Conservation (phyloP, 2,113 vertebrate genomes). For the Todiramphus saurophagus region DNA sequence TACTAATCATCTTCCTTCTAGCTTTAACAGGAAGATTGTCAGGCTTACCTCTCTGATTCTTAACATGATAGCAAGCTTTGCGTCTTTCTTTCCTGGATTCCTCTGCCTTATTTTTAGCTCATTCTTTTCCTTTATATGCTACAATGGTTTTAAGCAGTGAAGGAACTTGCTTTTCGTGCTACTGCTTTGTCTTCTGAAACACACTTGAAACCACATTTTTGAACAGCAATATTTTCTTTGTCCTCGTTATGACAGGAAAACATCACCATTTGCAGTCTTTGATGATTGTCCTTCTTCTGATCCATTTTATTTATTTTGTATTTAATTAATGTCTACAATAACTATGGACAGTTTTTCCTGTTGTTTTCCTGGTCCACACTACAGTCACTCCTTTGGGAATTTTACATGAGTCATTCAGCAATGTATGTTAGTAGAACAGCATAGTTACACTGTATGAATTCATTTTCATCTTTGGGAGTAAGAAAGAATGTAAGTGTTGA, state of each 20-base stretch:
- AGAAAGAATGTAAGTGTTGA: not conserved
- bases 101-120: conserved; percentile 20
- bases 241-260: not conserved
- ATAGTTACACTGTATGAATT: not conserved
- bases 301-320: not conserved
- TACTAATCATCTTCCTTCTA: conserved; percentile 11
- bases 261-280: not conserved
- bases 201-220: not conserved
- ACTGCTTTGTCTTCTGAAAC: not conserved
- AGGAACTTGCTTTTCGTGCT: not conserved
- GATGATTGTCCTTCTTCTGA: not conserved
- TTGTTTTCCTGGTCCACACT: not conserved
- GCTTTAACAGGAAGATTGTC: not conserved
- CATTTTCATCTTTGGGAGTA: not conserved
- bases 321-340: not conserved
- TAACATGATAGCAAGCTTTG: not conserved
- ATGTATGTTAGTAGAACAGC: not conserved
- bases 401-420: not conserved
- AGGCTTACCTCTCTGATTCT: not conserved
- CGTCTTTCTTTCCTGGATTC: conserved; percentile 6
- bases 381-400: not conserved
- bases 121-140: not conserved
- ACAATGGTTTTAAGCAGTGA: not conserved
- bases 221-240: not conserved
- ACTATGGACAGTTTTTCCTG: conserved; percentile 3